These are phyloP conservation scores for Podotricha telesiphe DNA, from an alignment of 2,888 invertebrate genomes.

Conservation along the genomic window DNA sequence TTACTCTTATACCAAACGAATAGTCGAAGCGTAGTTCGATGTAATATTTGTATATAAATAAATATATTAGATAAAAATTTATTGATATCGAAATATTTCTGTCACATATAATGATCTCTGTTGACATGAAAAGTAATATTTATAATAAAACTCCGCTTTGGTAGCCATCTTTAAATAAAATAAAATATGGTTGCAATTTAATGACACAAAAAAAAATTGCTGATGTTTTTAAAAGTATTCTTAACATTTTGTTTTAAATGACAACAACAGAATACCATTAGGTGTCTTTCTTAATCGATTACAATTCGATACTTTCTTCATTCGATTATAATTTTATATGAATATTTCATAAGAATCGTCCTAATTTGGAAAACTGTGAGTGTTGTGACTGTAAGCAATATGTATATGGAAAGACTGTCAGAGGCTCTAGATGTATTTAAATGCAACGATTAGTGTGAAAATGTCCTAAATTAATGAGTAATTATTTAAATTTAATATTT, in stretches of 20 bases:
- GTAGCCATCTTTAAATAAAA: neutral
- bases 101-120: conserved; percentile 12
- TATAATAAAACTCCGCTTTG: neutral
- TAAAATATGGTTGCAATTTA: no score
- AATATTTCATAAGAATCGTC: conserved; percentile 23
- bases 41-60: conserved; percentile 18
- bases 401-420: conserved; percentile 68
- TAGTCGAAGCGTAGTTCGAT: conserved; percentile 3
- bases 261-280: neutral
- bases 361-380: conserved; percentile 40
- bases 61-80: conserved; percentile 3
- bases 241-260: neutral
- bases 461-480: neutral
- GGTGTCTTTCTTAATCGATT: conserved; percentile 1
- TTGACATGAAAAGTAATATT: conserved; percentile 2
- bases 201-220: no score
- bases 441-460: neutral
- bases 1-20: conserved; percentile 32
- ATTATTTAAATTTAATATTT: no score
- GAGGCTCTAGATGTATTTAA: conserved; percentile 62
- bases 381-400: conserved; percentile 72
- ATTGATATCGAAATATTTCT: conserved; percentile 13
- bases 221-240: no score
- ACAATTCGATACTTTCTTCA: neutral
- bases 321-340: conserved; percentile 5